phyloP scores from a whole-genome alignment of 30 jellyfish, hydroid and myxozoan species.

The Pseudorhiza aurosa region DNA sequence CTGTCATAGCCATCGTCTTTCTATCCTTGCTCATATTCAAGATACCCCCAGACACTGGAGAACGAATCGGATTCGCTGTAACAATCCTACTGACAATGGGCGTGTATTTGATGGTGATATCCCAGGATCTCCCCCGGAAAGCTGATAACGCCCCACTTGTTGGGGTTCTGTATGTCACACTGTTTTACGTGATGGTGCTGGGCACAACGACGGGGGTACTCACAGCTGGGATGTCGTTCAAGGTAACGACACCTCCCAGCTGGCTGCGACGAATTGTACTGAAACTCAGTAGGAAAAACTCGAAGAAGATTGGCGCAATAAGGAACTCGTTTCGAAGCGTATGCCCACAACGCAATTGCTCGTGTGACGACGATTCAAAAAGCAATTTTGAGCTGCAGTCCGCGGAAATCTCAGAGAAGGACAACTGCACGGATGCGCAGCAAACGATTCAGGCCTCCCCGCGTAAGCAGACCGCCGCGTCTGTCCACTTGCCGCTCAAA shows the following conservation, averaged over 20 bases:
- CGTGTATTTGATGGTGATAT: slow-evolving; percentile 54
- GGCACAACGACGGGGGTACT: slow-evolving; percentile 56
- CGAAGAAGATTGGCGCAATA: slow-evolving; percentile 36
- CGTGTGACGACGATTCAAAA: slow-evolving; percentile 17
- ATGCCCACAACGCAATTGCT: neutral
- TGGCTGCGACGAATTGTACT: slow-evolving; percentile 44
- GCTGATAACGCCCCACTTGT: slow-evolving; percentile 66
- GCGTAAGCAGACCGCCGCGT: neutral
- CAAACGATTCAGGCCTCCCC: neutral
- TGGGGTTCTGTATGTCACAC: slow-evolving; percentile 59
- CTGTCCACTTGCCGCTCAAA: neutral
- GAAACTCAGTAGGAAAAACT: slow-evolving; percentile 29
- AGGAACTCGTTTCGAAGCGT: slow-evolving; percentile 18
- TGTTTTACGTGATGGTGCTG: slow-evolving; percentile 64
- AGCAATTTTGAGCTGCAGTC: neutral
- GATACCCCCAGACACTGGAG: slow-evolving; percentile 70
- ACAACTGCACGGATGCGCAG: neutral
- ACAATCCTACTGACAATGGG: slow-evolving; percentile 64
- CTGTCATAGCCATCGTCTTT: slow-evolving; percentile 56
- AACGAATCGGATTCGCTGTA: slow-evolving; percentile 71
- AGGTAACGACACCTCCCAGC: slow-evolving; percentile 50
- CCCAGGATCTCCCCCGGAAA: slow-evolving; percentile 71
- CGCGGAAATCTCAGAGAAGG: neutral
- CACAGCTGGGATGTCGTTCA: slow-evolving; percentile 62
- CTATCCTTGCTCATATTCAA: slow-evolving; percentile 58